phyloP scores from a whole-genome alignment of 2,113 vertebrate genomes.

The Stigmatopora argus region DNA sequence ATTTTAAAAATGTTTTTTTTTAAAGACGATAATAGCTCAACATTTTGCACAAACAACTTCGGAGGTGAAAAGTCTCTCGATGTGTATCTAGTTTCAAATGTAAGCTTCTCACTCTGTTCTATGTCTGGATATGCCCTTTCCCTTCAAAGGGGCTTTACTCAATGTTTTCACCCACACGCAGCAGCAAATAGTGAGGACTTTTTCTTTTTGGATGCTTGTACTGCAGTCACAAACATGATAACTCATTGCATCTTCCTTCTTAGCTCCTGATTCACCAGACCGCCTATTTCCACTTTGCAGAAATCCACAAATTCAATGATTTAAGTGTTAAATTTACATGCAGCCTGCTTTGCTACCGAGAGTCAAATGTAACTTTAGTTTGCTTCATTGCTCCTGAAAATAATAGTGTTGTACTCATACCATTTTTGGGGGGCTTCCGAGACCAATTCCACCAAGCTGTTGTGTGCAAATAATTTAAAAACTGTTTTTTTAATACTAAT shows the following conservation, averaged over 20 bases:
- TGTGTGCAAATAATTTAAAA: too few relatives aligned
- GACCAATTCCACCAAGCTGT: too few relatives aligned
- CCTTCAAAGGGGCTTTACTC: conserved; percentile 24
- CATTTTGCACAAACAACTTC: neutral
- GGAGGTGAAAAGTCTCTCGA: neutral
- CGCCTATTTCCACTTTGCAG: conserved; percentile 20
- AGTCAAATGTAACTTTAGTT: too few relatives aligned
- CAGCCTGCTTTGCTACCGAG: neutral
- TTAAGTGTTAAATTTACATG: conserved; percentile 1
- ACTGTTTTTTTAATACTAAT: too few relatives aligned
- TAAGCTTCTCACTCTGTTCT: conserved; percentile 2
- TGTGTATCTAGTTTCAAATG: neutral
- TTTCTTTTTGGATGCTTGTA: conserved; percentile 21
- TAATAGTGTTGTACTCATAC: too few relatives aligned
- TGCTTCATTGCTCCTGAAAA: too few relatives aligned
- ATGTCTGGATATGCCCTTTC: conserved; percentile 14
- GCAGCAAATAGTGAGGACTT: conserved; percentile 15
- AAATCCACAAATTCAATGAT: conserved; percentile 18
- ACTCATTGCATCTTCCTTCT: conserved; percentile 28
- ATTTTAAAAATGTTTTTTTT: neutral
- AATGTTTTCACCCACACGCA: conserved; percentile 46
- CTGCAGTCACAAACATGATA: conserved; percentile 30
- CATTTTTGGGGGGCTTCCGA: too few relatives aligned
- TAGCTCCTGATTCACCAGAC: conserved; percentile 5
- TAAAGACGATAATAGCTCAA: neutral